phyloP scores from a whole-genome alignment of 2,113 vertebrate genomes.

The Boleophthalmus pectinirostris region DNA sequence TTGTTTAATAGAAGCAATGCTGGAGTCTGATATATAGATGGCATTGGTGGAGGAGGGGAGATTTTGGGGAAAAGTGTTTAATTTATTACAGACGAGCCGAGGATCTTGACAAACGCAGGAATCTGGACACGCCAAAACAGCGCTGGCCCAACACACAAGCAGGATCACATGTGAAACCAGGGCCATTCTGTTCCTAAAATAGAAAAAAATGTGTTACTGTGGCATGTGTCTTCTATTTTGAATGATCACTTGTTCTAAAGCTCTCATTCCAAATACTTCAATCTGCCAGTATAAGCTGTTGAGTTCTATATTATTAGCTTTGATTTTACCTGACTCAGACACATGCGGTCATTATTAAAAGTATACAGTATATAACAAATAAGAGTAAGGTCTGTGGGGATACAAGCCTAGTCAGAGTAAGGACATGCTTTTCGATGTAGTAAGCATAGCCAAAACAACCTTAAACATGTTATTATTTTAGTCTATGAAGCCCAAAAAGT shows the following conservation, averaged over 20 bases:
- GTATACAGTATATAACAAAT: too few relatives aligned
- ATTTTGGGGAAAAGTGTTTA: slow-evolving; percentile 63
- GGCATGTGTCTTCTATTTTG: not conserved
- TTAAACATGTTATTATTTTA: too few relatives aligned
- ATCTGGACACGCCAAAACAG: slow-evolving; percentile 58
- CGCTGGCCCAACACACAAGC: slow-evolving; percentile 48
- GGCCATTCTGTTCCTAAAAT: slow-evolving; percentile 64
- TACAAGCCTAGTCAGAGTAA: too few relatives aligned
- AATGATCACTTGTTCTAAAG: not conserved
- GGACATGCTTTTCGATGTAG: too few relatives aligned
- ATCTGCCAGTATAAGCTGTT: not conserved
- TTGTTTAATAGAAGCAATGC: slow-evolving; percentile 58
- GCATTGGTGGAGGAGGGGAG: slow-evolving; percentile 40
- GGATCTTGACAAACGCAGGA: slow-evolving; percentile 52
- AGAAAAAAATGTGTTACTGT: slow-evolving; percentile 21
- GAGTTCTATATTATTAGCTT: not conserved
- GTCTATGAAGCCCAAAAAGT: too few relatives aligned
- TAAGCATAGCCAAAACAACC: too few relatives aligned
- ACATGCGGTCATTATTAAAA: not conserved
- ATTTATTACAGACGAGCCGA: slow-evolving; percentile 34
- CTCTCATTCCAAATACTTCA: not conserved
- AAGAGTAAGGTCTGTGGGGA: too few relatives aligned
- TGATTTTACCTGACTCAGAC: not conserved
- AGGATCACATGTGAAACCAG: slow-evolving; percentile 41
- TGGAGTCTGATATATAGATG: slow-evolving; percentile 48